Base-by-base conservation (phyloP, 2,888 invertebrate genomes). In the Amphimallon solstitiale region DNA sequence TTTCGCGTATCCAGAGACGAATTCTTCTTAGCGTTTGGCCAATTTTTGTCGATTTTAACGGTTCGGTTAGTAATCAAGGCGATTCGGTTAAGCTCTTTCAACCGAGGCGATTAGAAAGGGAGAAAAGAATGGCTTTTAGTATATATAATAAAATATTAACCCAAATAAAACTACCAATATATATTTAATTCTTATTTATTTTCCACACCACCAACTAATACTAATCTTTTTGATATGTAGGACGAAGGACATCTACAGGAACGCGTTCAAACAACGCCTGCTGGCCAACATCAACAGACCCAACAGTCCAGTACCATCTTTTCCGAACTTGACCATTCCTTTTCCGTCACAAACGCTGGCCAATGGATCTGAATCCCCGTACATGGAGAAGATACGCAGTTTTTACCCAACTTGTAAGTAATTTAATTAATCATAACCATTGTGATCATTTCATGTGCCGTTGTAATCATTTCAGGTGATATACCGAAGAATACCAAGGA, bases 401-500 rank as follows among this genome's bases (percentile, higher is more conserved):
- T 81, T 78, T 54, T 81, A 81, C 63, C 81, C 81, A 2, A 79
- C 79, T 21, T 81, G 81, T 80, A 75, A 77, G 80, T 77, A 67
- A n/a, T 7, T n/a, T n/a, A n/a, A n/a, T n/a, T n/a, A n/a, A n/a
- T n/a, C n/a, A n/a, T n/a, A n/a, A n/a, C n/a, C n/a, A n/a, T n/a
- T n/a, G n/a, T n/a, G n/a, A n/a, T n/a, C n/a, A n/a, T n/a, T n/a
- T n/a, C n/a, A n/a, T n/a, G n/a, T n/a, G n/a, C n/a, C n/a, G 12
- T 51, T 62, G 65, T 68, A n/a, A 68, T 38, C 2, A n/a, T 35
- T 14, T 15, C 46, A 88, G 88, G 88, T 79, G 85, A 85, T 70
- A 72, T 84, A 14, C 87, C 88, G 0, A 77, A 82, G 63, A 85
- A 86, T 71, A 85, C 86, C 3, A 65, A 83, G 63, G 87, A 87